A percentile compares a stretch with the other conserved stretches of the same genome.
These are phyloP conservation scores for Ectemnius lituratus DNA, from an alignment of 2,888 invertebrate genomes.

Conservation along the genomic window DNA sequence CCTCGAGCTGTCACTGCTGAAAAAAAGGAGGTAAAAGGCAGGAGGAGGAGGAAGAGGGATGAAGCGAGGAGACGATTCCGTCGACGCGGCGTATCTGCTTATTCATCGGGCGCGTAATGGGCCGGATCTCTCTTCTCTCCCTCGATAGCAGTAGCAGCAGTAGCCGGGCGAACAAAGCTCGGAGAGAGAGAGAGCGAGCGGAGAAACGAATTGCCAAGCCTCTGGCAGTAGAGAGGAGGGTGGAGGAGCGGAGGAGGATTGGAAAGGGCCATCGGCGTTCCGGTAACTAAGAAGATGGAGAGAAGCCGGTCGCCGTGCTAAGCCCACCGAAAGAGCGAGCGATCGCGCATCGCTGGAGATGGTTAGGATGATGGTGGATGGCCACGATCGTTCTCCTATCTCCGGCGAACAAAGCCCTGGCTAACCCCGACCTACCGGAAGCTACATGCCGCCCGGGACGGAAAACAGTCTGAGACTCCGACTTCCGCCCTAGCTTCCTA, in stretches of 20 bases:
- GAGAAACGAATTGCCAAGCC: slow-evolving; percentile 62
- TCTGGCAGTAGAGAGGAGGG: slow-evolving; percentile 28
- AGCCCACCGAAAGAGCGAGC: slow-evolving; percentile 40
- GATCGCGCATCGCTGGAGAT: slow-evolving; percentile 37
- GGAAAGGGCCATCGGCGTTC: slow-evolving; percentile 37
- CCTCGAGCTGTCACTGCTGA: slow-evolving; percentile 6
- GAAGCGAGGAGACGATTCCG: slow-evolving; percentile 36
- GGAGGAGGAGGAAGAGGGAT: not conserved
- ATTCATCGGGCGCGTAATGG: slow-evolving; percentile 61
- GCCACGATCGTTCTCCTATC: slow-evolving; percentile 13
- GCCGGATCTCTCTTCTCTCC: slow-evolving; percentile 35
- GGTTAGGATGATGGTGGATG: slow-evolving; percentile 62
- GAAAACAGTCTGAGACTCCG: slow-evolving; percentile 54
- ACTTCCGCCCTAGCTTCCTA: slow-evolving; percentile 58
- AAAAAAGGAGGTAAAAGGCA: not conserved
- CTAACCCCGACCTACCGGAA: slow-evolving; percentile 54
- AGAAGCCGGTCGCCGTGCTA: slow-evolving; percentile 21
- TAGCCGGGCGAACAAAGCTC: slow-evolving; percentile 52
- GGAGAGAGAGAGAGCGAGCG: slow-evolving; percentile 25
- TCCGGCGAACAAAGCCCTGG: slow-evolving; percentile 59
- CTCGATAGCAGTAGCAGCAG: too few species aligned
- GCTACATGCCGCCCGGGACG: slow-evolving; percentile 42
- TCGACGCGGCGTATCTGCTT: slow-evolving; percentile 61
- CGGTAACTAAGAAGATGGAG: slow-evolving; percentile 54
- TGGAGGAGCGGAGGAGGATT: slow-evolving; percentile 26